Evolutionary conservation across 2,888 invertebrate species (phyloP).

Genomic region (Bellardia bayeri): DNA sequence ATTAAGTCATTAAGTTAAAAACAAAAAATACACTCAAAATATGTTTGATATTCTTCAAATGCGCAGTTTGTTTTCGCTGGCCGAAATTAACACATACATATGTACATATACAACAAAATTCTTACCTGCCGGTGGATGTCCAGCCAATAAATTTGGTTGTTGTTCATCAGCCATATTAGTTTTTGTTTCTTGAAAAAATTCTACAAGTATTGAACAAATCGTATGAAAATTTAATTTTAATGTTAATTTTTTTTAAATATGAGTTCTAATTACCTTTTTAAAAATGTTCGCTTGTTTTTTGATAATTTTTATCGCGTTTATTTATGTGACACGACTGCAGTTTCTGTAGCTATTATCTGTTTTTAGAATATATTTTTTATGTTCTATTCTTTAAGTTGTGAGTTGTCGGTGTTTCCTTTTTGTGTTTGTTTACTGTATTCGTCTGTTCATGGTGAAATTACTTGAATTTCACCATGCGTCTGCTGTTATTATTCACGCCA

Average conservation of each 20-base stretch:
- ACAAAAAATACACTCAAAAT: not conserved
- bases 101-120: constrained; percentile 21
- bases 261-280: constrained; percentile 36
- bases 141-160: constrained; percentile 91
- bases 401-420: constrained; percentile 52
- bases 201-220: not conserved
- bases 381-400: constrained; percentile 55
- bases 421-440: constrained; percentile 33
- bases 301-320: constrained; percentile 46
- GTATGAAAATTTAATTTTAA: not conserved
- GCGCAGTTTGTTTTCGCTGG: constrained; percentile 45
- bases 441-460: too few species aligned
- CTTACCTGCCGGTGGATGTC: constrained; percentile 96
- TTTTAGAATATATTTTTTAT: constrained; percentile 35
- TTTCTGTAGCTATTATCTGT: constrained; percentile 58
- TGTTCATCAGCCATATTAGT: constrained; percentile 86
- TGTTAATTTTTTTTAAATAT: not conserved
- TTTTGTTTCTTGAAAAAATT: constrained; percentile 8
- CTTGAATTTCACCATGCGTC: constrained; percentile 5
- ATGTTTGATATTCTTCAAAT: constrained; percentile 15
- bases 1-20: not conserved
- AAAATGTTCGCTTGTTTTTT: constrained; percentile 24
- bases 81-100: not conserved
- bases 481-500: constrained; percentile 45
- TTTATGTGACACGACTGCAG: constrained; percentile 79